These are phyloP conservation scores for Haliaeetus leucogaster DNA, from an alignment of 2,113 vertebrate genomes.

Conservation along the genomic window DNA sequence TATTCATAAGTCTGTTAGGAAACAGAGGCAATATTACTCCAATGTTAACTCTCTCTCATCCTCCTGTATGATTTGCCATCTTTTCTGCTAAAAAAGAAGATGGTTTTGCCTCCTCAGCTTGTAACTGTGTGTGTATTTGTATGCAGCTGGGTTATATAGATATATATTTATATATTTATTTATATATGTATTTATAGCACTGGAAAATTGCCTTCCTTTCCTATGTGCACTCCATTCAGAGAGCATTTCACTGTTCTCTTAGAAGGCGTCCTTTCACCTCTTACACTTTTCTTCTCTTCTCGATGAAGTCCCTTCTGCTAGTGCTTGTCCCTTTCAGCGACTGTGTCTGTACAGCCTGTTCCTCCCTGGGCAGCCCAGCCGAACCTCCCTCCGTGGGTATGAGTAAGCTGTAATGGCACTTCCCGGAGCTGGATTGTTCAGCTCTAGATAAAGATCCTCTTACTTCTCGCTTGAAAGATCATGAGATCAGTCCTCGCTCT, in stretches of 20 bases:
- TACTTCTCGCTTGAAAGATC: neutral
- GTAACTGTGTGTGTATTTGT: neutral
- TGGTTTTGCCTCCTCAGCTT: neutral
- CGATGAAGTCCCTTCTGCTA: neutral
- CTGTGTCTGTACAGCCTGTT: neutral
- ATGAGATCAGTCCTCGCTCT: neutral
- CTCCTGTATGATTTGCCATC: neutral
- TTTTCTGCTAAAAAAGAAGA: neutral
- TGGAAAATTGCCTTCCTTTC: neutral
- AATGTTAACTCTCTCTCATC: neutral
- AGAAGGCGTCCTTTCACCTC: neutral
- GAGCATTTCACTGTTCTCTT: neutral
- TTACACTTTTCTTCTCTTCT: accelerated
- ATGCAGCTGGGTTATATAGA: neutral
- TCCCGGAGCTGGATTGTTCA: neutral
- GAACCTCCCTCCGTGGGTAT: neutral
- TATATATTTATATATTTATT: neutral
- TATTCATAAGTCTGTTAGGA: neutral
- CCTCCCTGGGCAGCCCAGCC: neutral
- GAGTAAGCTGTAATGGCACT: neutral
- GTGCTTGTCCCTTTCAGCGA: neutral
- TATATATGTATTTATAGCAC: neutral
- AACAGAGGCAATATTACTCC: neutral
- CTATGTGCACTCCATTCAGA: accelerated
- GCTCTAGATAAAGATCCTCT: neutral